phyloP scores from a whole-genome alignment of 1,140 invertebrate genomes.

The Drosophila sturtevanti region DNA sequence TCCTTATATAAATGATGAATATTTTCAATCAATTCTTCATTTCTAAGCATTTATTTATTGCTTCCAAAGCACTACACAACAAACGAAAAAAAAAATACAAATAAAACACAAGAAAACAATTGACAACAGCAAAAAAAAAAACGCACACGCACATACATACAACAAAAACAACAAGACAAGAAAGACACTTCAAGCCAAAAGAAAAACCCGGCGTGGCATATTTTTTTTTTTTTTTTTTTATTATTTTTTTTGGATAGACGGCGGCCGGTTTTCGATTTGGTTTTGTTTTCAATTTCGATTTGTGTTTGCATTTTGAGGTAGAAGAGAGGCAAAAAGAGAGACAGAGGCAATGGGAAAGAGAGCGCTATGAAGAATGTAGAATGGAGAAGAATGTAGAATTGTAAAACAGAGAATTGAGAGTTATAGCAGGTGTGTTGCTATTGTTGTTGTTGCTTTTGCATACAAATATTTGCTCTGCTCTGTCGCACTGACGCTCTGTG shows the following conservation, averaged over 20 bases:
- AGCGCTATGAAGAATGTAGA: background rate
- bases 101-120: background rate
- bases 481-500: background rate
- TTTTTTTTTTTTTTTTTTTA: background rate
- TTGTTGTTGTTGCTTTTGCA: constrained; percentile 8
- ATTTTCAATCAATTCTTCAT: constrained; percentile 1
- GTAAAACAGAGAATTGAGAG: background rate
- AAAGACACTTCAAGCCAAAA: constrained; percentile 11
- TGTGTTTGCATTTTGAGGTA: constrained; percentile 5
- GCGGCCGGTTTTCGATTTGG: constrained; percentile 27
- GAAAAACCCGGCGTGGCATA: constrained; percentile 65
- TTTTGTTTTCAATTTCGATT: constrained; percentile 15
- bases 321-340: background rate
- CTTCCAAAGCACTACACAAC: constrained; percentile 3
- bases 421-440: constrained; percentile 8
- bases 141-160: constrained; percentile 1
- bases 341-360: background rate
- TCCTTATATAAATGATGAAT: background rate
- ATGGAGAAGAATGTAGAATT: constrained; percentile 2
- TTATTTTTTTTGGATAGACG: constrained; percentile 8
- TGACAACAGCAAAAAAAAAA: constrained; percentile 11
- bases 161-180: constrained; percentile 13
- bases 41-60: background rate
- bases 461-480: constrained; percentile 11
- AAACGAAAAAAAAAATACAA: background rate